Conservation (phyloP, 2,797 vertebrate genomes). For the Arnoldichthys spilopterus region DNA sequence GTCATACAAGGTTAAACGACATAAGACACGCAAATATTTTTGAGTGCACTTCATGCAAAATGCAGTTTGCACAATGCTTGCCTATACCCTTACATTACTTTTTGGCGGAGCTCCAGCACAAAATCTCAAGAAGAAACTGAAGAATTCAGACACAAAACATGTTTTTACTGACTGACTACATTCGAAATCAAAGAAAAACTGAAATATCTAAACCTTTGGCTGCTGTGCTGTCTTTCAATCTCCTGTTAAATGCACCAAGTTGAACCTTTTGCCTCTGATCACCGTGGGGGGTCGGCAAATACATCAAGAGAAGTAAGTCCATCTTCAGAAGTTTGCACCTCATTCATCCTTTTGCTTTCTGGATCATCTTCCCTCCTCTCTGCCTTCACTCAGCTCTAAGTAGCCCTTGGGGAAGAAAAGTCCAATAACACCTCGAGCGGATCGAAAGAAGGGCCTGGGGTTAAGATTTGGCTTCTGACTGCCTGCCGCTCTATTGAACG, state of each 20-base stretch:
- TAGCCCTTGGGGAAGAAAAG: conserved; percentile 23
- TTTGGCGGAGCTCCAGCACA: no score
- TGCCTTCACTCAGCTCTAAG: conserved; percentile 28
- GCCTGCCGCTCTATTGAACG: conserved; percentile 34
- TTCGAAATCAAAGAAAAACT: no score
- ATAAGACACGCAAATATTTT: no score
- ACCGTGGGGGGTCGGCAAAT: conserved; percentile 6
- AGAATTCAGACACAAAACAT: no score
- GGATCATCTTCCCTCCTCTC: neutral
- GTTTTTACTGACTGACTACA: no score
- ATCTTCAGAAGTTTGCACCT: neutral
- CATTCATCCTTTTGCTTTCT: conserved; percentile 1
- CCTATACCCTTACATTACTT: neutral
- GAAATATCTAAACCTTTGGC: neutral
- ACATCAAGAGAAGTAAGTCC: conserved; percentile 3
- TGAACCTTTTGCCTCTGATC: neutral
- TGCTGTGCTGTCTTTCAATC: neutral
- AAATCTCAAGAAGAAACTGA: no score
- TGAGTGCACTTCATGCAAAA: no score
- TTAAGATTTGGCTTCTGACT: conserved; percentile 43
- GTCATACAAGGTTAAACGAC: no score
- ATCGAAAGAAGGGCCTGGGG: conserved; percentile 43
- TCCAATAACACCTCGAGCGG: conserved; percentile 47
- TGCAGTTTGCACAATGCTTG: no score
- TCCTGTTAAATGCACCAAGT: neutral